Percentiles rank a stretch among this genome's conserved stretches.
phyloP scores from a whole-genome alignment of 2,797 vertebrate species.

The Coranthus polyacanthus region DNA sequence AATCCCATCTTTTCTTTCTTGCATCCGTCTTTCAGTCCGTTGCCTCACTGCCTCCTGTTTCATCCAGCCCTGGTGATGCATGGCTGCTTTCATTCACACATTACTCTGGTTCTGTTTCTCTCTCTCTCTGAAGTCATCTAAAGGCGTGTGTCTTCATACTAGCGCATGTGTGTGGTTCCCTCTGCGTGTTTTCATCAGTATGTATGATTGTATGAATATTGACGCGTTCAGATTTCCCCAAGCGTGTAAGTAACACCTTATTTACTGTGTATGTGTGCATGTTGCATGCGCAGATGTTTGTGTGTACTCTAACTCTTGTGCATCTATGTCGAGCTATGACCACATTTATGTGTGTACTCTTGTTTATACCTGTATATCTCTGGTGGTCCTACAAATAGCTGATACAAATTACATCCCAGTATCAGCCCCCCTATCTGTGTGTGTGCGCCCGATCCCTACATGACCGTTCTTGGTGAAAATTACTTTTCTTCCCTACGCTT shows the following conservation, averaged over 20 bases:
- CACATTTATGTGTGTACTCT: background rate
- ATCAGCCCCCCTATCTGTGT: conserved; percentile 23
- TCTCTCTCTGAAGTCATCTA: background rate
- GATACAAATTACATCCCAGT: conserved; percentile 57
- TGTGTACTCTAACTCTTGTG: conserved; percentile 9
- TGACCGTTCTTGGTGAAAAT: conserved; percentile 75
- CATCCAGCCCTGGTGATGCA: background rate
- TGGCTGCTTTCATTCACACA: no score
- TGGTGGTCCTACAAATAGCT: conserved; percentile 56
- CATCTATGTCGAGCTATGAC: background rate
- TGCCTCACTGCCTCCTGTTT: background rate
- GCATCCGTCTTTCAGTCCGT: background rate
- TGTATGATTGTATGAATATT: conserved; percentile 5
- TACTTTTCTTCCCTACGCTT: conserved; percentile 72
- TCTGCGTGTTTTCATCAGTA: background rate
- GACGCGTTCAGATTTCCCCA: conserved; percentile 13
- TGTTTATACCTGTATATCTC: conserved; percentile 44
- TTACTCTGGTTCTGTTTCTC: background rate
- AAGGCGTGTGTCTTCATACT: background rate
- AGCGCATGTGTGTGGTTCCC: background rate
- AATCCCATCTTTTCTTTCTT: conserved; percentile 1
- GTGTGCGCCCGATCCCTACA: conserved; percentile 19
- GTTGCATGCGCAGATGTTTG: conserved; percentile 5
- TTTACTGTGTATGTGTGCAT: no score
- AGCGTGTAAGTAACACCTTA: background rate